These are phyloP conservation scores for Acanthosepion pharaonis DNA, from an alignment of 2,888 invertebrate species.

Conservation along the genomic window DNA sequence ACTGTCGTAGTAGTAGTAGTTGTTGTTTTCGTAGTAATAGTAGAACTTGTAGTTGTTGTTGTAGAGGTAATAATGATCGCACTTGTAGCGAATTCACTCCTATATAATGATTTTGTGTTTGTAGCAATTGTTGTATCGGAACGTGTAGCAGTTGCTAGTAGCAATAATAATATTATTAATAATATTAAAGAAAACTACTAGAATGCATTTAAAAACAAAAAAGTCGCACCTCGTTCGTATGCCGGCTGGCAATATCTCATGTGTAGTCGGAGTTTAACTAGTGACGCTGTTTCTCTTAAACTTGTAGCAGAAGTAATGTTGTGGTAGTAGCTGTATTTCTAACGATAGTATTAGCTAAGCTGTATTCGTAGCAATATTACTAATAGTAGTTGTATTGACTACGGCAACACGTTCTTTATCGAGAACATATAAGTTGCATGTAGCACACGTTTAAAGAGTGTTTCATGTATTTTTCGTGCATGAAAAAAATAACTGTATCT, in stretches of 20 bases:
- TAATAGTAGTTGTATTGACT: not conserved
- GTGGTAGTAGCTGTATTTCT: not conserved
- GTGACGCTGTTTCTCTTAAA: not conserved
- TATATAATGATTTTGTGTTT: not conserved
- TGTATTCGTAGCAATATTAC: not conserved
- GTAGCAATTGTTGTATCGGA: too few relatives aligned
- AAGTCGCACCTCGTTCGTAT: slow-evolving; percentile 2
- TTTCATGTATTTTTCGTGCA: not conserved
- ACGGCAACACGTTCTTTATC: not conserved
- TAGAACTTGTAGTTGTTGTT: not conserved
- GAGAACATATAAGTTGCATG: not conserved
- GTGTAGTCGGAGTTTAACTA: slow-evolving; percentile 16
- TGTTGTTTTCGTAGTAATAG: not conserved
- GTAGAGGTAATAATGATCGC: not conserved
- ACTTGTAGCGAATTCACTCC: not conserved
- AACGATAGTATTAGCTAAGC: not conserved
- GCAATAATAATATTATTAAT: not conserved
- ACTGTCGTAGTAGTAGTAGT: not conserved
- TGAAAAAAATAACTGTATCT: not conserved
- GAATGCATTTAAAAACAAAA: slow-evolving; percentile 6
- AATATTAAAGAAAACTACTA: not conserved
- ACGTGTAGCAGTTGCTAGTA: not conserved
- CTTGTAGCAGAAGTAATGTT: not conserved
- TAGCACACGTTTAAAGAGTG: not conserved
- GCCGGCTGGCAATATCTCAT: not conserved